These are phyloP conservation scores for Mythimna albipuncta DNA, from an alignment of 2,888 invertebrate species.

Conservation along the genomic window DNA sequence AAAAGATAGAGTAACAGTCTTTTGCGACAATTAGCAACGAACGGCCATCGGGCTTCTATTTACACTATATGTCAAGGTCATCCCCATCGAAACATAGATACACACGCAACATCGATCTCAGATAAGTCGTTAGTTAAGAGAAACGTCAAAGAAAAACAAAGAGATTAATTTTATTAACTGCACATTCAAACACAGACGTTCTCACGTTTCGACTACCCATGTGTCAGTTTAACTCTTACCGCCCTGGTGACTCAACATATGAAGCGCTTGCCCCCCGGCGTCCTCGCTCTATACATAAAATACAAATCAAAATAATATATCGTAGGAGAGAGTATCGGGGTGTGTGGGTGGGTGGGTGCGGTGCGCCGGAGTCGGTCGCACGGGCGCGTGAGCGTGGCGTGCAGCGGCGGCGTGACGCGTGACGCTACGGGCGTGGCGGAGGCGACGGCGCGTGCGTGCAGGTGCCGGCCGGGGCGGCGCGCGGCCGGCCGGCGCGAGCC, in stretches of 20 bases:
- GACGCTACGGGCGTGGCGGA: constrained; percentile 71
- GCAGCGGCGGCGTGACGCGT: constrained; percentile 72
- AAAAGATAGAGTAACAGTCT: constrained; percentile 90
- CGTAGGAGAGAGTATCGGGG: constrained; percentile 89
- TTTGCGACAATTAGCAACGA: constrained; percentile 91
- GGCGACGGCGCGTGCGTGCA: constrained; percentile 65
- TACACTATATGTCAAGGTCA: constrained; percentile 89
- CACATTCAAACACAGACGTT: constrained; percentile 91
- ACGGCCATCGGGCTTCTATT: constrained; percentile 91
- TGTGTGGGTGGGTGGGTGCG: constrained; percentile 85
- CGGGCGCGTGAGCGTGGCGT: constrained; percentile 69
- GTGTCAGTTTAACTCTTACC: constrained; percentile 94
- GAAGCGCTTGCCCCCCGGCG: constrained; percentile 97
- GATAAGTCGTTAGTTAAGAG: constrained; percentile 90
- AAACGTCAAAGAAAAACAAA: constrained; percentile 91
- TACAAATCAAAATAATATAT: constrained; percentile 91
- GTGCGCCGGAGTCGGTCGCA: constrained; percentile 76
- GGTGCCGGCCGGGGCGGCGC: constrained; percentile 64
- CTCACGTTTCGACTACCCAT: constrained; percentile 90
- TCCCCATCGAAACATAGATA: constrained; percentile 91
- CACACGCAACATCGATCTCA: constrained; percentile 90
- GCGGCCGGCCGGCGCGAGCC: constrained; percentile 60
- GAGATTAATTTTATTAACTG: constrained; percentile 87
- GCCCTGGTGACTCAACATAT: constrained; percentile 98
- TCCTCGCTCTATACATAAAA: constrained; percentile 97